phyloP scores from a whole-genome alignment of 2,113 vertebrate genomes.

The Tragelaphus strepsiceros region DNA sequence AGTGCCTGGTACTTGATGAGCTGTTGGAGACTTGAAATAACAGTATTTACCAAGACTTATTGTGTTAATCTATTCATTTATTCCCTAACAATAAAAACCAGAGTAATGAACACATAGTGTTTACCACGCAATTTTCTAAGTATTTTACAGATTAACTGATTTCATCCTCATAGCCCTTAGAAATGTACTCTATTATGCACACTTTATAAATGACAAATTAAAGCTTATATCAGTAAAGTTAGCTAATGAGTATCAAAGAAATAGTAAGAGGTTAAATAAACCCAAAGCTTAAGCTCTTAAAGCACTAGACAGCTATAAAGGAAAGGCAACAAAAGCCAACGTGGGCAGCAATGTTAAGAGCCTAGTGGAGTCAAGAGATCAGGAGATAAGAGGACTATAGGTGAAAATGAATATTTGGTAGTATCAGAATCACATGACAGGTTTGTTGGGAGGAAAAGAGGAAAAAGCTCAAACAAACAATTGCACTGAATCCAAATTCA shows the following conservation, averaged over 20 bases:
- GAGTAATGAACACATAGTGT: neutral
- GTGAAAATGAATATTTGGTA: neutral
- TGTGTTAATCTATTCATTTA: neutral
- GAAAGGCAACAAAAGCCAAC: neutral
- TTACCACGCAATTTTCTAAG: neutral
- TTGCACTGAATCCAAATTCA: neutral
- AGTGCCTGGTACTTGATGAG: neutral
- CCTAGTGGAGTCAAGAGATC: neutral
- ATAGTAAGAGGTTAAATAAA: neutral
- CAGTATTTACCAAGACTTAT: neutral
- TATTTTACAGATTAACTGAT: neutral
- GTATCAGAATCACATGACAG: neutral
- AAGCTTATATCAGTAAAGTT: neutral
- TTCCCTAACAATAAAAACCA: neutral
- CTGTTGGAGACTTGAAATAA: neutral
- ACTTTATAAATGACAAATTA: slow-evolving; percentile 20
- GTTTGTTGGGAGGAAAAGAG: neutral
- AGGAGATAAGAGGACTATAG: neutral
- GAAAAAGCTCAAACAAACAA: neutral
- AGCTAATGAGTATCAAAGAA: neutral
- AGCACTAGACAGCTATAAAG: neutral
- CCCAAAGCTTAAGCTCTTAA: neutral
- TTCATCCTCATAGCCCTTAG: neutral
- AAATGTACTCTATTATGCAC: neutral
- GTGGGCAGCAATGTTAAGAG: neutral